Percentiles rank a stretch among this genome's conserved stretches.
Conservation (phyloP, 1,140 invertebrate genomes). For the Drosophila nebulosa region DNA sequence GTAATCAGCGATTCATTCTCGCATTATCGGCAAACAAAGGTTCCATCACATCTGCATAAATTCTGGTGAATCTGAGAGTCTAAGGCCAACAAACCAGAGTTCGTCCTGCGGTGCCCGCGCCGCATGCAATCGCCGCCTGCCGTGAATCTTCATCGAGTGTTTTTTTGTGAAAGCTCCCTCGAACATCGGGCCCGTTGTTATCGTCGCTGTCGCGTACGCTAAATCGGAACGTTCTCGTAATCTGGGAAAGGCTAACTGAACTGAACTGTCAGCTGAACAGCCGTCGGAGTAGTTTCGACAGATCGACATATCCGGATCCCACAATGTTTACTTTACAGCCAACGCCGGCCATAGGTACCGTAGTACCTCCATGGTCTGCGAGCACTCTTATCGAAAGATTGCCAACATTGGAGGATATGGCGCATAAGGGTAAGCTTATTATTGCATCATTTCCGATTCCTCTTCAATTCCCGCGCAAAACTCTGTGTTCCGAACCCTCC, state of each 20-base stretch:
- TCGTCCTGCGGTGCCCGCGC: conserved; percentile 10
- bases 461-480: neutral
- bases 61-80: conserved; percentile 8
- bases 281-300: neutral
- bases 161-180: neutral
- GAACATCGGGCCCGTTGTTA: neutral
- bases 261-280: neutral
- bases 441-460: neutral
- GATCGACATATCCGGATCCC: neutral
- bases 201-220: neutral
- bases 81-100: neutral
- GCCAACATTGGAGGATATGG: conserved; percentile 72
- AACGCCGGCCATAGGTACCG: conserved; percentile 63
- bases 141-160: neutral
- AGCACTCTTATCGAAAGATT: conserved; percentile 73
- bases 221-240: neutral
- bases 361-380: conserved; percentile 71
- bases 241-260: neutral
- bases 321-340: conserved; percentile 77
- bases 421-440: conserved; percentile 69
- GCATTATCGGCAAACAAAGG: conserved; percentile 10
- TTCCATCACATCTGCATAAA: conserved; percentile 24
- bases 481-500: neutral
- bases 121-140: conserved; percentile 15
- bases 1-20: neutral